These are phyloP conservation scores for Ecdyonurus torrentis DNA, from an alignment of 2,888 invertebrate genomes.

Conservation along the genomic window DNA sequence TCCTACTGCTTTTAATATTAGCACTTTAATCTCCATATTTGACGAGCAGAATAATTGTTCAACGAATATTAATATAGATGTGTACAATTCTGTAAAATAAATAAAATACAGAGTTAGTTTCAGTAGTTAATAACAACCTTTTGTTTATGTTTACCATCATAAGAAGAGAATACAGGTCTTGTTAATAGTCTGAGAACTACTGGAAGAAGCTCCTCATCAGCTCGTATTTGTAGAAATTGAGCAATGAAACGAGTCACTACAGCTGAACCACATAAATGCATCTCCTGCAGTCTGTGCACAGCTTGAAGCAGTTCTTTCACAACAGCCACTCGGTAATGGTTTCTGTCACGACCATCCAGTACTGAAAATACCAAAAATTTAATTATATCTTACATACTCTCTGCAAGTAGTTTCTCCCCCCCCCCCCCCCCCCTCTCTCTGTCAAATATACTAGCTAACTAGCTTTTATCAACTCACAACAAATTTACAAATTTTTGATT, in stretches of 20 bases:
- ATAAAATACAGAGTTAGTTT: no score
- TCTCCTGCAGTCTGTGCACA: background rate
- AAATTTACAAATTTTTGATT: no score
- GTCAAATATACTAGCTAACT: no score
- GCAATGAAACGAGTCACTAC: background rate
- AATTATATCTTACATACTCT: background rate
- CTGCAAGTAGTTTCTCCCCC: background rate
- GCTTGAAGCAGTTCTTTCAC: background rate
- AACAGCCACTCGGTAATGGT: background rate
- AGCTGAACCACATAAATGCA: background rate
- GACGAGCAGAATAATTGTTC: background rate
- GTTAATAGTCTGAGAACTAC: background rate
- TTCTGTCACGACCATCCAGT: background rate
- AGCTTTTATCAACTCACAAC: no score
- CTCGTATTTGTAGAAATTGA: background rate
- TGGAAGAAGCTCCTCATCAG: background rate
- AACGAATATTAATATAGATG: background rate
- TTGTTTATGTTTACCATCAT: no score
- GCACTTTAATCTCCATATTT: background rate
- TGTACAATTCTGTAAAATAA: background rate
- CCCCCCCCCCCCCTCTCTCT: no score
- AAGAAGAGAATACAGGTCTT: background rate
- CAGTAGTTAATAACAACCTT: no score
- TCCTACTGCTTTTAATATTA: background rate
- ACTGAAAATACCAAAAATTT: background rate